These are phyloP conservation scores for Sebastes variabilis DNA, from an alignment of 2,797 vertebrate genomes.

Conservation along the genomic window DNA sequence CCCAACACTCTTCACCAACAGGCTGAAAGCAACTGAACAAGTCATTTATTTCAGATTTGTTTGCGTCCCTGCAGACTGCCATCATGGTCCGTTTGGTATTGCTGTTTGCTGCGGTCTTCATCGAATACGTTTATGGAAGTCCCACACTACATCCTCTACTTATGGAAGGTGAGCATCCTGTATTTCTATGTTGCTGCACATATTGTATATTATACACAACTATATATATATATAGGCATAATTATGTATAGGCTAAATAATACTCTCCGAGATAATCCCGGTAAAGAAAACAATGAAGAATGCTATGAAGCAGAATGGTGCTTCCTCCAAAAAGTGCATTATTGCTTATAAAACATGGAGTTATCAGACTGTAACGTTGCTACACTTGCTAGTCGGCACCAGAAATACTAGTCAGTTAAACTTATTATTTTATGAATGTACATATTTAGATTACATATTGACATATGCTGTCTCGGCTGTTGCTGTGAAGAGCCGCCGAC, in stretches of 20 bases:
- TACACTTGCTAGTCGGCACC: no score
- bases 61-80: conserved; percentile 35
- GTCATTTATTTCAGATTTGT: not conserved
- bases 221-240: no score
- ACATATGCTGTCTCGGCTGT: no score
- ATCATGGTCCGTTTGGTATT: conserved; percentile 28
- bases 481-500: no score
- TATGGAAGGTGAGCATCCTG: conserved; percentile 62
- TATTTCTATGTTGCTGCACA: not conserved
- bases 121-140: conserved; percentile 14
- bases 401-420: no score
- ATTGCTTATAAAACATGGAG: no score
- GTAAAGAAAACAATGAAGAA: not conserved
- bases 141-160: conserved; percentile 42
- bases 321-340: no score
- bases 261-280: not conserved
- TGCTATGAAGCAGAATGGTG: not conserved
- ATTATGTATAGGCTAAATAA: not conserved
- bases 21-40: no score
- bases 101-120: conserved; percentile 12
- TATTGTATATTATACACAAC: not conserved
- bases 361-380: not conserved
- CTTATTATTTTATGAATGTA: no score
- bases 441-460: no score
- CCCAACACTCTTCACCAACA: no score